These are phyloP conservation scores for Xestia sexstrigata DNA, from an alignment of 2,888 invertebrate genomes.

Conservation along the genomic window DNA sequence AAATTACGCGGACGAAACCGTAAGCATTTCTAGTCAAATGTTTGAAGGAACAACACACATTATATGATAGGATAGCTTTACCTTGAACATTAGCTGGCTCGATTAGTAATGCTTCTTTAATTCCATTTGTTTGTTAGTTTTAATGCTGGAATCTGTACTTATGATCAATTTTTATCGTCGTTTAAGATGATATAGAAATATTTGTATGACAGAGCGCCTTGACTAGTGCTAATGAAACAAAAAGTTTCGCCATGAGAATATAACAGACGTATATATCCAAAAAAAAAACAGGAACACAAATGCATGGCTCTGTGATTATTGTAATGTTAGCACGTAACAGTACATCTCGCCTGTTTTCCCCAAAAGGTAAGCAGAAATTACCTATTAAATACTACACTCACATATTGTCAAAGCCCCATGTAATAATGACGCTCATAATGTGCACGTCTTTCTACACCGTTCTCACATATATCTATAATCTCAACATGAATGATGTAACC, in stretches of 20 bases:
- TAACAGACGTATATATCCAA: background rate
- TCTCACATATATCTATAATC: too few relatives aligned
- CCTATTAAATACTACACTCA: background rate
- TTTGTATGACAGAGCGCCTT: constrained; percentile 17
- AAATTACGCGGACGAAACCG: constrained; percentile 34
- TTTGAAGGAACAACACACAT: constrained; percentile 20
- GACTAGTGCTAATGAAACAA: constrained; percentile 14
- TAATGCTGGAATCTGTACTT: constrained; percentile 33
- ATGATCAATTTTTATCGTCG: constrained; percentile 21
- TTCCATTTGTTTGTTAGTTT: constrained; percentile 33
- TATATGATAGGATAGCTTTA: constrained; percentile 3
- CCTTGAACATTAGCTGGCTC: constrained; percentile 22
- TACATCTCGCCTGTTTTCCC: background rate
- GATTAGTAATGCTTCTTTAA: constrained; percentile 4
- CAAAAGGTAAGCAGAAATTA: background rate
- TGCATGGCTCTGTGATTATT: background rate
- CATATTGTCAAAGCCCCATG: too few relatives aligned
- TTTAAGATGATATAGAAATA: constrained; percentile 13
- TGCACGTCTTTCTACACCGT: too few relatives aligned
- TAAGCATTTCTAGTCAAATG: constrained; percentile 54
- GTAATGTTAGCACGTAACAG: background rate
- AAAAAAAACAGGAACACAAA: background rate
- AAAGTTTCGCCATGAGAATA: background rate
- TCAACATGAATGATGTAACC: too few relatives aligned
- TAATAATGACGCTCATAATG: too few relatives aligned